These are phyloP conservation scores for Smutsia temminckii DNA, from an alignment of 2,797 vertebrate species.

Conservation along the genomic window DNA sequence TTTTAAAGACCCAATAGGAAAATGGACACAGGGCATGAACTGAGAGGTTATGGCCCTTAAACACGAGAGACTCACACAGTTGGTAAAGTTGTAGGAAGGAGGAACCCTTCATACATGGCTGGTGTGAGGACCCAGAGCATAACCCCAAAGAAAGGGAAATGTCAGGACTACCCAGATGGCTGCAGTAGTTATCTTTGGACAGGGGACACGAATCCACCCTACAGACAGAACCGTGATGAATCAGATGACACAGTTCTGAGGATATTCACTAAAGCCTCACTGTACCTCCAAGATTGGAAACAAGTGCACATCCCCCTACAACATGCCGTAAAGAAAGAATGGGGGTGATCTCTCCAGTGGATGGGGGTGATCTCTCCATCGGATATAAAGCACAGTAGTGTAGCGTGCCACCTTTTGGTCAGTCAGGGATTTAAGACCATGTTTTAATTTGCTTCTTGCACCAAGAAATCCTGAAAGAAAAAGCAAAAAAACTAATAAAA, in stretches of 20 bases:
- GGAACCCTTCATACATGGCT: not conserved
- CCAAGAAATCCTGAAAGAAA: not conserved
- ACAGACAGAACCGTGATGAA: not conserved
- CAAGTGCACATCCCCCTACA: not conserved
- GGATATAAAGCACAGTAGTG: too few relatives aligned
- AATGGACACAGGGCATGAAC: not conserved
- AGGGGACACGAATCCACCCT: not conserved
- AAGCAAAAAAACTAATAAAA: not conserved
- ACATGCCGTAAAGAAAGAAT: not conserved
- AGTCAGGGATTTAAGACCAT: not conserved
- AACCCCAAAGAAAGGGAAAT: too few relatives aligned
- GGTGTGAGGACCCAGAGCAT: not conserved
- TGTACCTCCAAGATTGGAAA: not conserved
- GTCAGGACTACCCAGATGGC: not conserved
- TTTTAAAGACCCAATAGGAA: not conserved
- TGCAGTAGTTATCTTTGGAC: not conserved
- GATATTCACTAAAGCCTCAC: not conserved
- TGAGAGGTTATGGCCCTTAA: not conserved
- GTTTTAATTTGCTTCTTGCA: not conserved
- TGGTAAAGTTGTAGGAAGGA: not conserved
- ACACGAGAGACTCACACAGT: not conserved
- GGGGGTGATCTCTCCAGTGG: not conserved
- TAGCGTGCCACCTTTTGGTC: not conserved
- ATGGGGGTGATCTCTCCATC: not conserved
- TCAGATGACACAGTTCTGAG: not conserved